These are phyloP conservation scores for Drosophila parthenogenetica DNA, from an alignment of 2,888 invertebrate genomes.

Conservation along the genomic window DNA sequence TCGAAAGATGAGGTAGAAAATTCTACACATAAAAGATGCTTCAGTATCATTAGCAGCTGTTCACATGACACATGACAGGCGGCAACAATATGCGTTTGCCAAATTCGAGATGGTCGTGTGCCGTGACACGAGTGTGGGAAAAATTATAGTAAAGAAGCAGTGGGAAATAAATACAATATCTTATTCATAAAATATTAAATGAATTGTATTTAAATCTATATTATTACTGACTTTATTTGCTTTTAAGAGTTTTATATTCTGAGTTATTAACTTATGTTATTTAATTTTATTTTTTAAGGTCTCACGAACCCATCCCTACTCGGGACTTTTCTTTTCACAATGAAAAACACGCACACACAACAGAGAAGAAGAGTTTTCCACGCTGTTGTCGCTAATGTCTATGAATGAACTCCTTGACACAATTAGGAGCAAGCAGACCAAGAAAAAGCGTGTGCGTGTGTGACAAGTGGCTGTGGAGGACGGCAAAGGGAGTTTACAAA, in stretches of 20 bases:
- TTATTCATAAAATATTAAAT: neutral
- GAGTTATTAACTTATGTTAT: neutral
- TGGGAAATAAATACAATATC: neutral
- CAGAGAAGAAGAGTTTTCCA: constrained; percentile 40
- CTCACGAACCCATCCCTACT: constrained; percentile 7
- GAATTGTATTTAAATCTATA: too few relatives aligned
- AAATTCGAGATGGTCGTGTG: constrained; percentile 9
- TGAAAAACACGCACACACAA: constrained; percentile 6
- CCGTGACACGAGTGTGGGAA: neutral
- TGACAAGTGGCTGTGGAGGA: neutral
- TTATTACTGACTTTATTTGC: neutral
- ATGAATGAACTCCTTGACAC: constrained; percentile 82
- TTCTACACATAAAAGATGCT: constrained; percentile 51
- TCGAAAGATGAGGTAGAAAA: constrained; percentile 31
- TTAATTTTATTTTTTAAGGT: neutral
- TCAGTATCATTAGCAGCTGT: constrained; percentile 77
- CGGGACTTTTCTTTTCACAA: constrained; percentile 11
- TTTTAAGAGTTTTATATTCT: neutral
- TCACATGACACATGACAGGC: constrained; percentile 63
- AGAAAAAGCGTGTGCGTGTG: neutral
- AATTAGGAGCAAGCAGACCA: constrained; percentile 56
- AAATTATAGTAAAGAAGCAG: neutral
- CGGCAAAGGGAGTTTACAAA: neutral
- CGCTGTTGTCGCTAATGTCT: constrained; percentile 71
- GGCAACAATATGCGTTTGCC: constrained; percentile 7